Evolutionary conservation across 2,113 vertebrate genomes (phyloP), one percentile per base, ranked within the genome.

Genomic region (Solea solea): DNA sequence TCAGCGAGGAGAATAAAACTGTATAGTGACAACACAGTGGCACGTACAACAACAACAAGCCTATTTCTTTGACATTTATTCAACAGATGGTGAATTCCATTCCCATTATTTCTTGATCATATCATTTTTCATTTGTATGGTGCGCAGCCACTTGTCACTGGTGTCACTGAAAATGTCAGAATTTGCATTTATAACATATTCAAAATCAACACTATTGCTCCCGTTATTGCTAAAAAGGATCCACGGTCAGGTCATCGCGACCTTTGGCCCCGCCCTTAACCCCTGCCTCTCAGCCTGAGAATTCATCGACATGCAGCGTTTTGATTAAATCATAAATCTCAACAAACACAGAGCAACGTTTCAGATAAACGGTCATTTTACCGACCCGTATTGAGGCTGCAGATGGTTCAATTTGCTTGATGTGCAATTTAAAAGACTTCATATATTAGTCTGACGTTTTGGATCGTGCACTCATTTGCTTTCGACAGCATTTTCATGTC

Each of bases 241-340:
- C n/a, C 56, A 45, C 63, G 39, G 40, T 65, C 46, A 13, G 34
- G 3, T 34, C 25, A 4, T 2, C 1, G 0, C 13, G 64, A 74
- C 60, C 73, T 58, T 42, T 52, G 72, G 3, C 55, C 4, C 0
- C 3, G 5, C 14, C 44, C 9, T 46, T 42, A 39, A 61, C 74
- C 59, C 55, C 9, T 25, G 9, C 1, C 45, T 40, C 5, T 48
- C 21, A 7, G 42, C 13, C 45, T 9, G 11, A 49, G 42, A 52
- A 40, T 14, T 59, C n/a, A 54, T 39, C 57, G 10, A 34, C 42
- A 48, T 34, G 40, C 44, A 34, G 9, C 28, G 12, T 21, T 67
- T 64, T 52, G 52, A 77, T 44, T 69, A 27, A 64, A 40, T 27
- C 44, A 49, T 34, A 54, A 34, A 58, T 76, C 64, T 64, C 1